phyloP scores from a whole-genome alignment of 2,113 vertebrate genomes.

The Cercocebus atys region DNA sequence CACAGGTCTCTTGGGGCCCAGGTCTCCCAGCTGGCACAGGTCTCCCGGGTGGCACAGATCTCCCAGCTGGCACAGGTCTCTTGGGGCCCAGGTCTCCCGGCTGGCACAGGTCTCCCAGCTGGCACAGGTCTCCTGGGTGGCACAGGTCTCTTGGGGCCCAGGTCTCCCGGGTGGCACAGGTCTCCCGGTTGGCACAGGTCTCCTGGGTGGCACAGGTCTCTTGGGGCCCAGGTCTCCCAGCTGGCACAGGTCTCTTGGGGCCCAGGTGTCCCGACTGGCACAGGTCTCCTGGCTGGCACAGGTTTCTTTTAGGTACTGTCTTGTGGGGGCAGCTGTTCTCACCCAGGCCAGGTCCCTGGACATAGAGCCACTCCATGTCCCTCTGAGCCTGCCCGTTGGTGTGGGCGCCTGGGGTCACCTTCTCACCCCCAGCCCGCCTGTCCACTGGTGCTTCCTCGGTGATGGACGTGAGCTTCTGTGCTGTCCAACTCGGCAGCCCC shows the following conservation, averaged over 20 bases:
- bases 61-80: accelerated
- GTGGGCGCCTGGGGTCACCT: neutral
- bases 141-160: too few relatives aligned
- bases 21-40: accelerated
- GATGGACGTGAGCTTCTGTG: too few relatives aligned
- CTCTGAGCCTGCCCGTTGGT: neutral
- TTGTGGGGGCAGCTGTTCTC: neutral
- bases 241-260: too few relatives aligned
- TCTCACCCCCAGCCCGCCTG: neutral
- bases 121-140: too few relatives aligned
- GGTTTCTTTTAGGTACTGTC: neutral
- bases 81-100: accelerated
- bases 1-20: neutral
- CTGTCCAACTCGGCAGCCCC: neutral
- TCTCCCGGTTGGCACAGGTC: too few relatives aligned
- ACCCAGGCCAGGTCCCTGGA: accelerated
- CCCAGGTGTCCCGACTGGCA: too few relatives aligned
- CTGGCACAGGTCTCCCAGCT: too few relatives aligned
- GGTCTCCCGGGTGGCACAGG: too few relatives aligned
- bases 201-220: too few relatives aligned
- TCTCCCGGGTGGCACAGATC: accelerated
- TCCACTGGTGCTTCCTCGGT: accelerated
- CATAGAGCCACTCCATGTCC: neutral
- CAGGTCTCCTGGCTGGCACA: too few relatives aligned
- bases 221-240: too few relatives aligned